A percentile compares a stretch with the other conserved stretches of the same genome.
Conservation (phyloP, 2,888 invertebrate species). For the Nomada ferruginata region DNA sequence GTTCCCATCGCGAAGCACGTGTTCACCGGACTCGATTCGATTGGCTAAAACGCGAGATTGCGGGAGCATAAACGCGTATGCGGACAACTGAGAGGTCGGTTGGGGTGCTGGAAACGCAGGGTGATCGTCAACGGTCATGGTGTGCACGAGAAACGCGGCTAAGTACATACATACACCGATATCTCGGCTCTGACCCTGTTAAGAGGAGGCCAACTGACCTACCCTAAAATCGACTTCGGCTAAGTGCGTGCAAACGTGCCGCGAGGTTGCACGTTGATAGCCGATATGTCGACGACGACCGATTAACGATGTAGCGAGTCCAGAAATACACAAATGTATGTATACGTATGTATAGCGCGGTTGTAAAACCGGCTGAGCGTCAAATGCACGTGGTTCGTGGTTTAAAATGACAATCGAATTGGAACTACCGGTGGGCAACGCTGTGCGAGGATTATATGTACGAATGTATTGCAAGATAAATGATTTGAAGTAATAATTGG, state of each 20-base stretch:
- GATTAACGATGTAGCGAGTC: neutral
- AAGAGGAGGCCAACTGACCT: constrained; percentile 47
- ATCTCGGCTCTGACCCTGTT: constrained; percentile 28
- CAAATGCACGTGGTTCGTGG: too few species aligned
- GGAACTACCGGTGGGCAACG: too few species aligned
- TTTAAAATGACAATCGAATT: too few species aligned
- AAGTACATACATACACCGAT: constrained; percentile 14
- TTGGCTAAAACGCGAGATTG: constrained; percentile 18
- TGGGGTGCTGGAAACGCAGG: constrained; percentile 39
- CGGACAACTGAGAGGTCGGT: neutral
- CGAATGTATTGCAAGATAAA: too few species aligned
- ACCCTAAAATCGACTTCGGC: constrained; percentile 40
- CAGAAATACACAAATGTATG: neutral
- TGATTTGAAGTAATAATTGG: too few species aligned
- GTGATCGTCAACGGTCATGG: constrained; percentile 57
- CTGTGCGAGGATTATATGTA: too few species aligned
- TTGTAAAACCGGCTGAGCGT: too few species aligned
- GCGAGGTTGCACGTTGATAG: neutral
- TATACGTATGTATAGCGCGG: neutral
- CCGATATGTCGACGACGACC: neutral
- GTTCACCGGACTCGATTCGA: constrained; percentile 36
- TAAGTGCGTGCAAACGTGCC: constrained; percentile 6
- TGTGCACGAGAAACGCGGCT: constrained; percentile 35
- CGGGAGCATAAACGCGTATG: constrained; percentile 25
- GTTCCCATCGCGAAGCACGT: constrained; percentile 42